Evolutionary conservation across 2,888 invertebrate species (phyloP).

Genomic region (Brachyptera putata): DNA sequence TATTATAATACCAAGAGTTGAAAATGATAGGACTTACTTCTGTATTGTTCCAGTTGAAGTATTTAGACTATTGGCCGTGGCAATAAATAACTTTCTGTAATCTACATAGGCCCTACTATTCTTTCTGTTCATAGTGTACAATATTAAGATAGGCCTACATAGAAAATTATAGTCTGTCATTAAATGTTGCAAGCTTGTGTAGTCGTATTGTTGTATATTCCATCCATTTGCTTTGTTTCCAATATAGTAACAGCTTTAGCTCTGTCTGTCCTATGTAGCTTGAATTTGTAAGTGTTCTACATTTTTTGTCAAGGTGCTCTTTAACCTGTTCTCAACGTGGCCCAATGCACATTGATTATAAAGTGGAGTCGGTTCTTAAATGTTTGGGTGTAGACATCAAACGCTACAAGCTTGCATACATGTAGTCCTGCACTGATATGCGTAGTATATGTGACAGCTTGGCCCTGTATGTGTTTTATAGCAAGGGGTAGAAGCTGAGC

Average conservation of each 20-base stretch:
- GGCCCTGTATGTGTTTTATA: conserved; percentile 33
- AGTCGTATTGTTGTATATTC: not conserved
- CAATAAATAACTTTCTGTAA: too few species aligned
- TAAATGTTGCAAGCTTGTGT: conserved; percentile 9
- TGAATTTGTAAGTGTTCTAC: not conserved
- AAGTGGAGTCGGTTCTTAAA: not conserved
- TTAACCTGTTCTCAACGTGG: not conserved
- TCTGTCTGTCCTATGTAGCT: conserved; percentile 10
- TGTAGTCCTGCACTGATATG: conserved; percentile 22
- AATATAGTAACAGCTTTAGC: not conserved
- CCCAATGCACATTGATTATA: not conserved
- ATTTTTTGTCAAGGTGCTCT: not conserved
- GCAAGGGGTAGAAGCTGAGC: conserved; percentile 35
- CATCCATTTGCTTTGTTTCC: not conserved
- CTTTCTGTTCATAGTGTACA: too few species aligned
- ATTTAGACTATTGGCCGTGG: too few species aligned
- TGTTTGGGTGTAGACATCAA: conserved; percentile 27
- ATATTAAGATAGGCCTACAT: too few species aligned
- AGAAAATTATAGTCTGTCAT: too few species aligned
- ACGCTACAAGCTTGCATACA: conserved; percentile 31
- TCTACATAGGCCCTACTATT: too few species aligned
- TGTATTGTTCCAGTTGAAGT: too few species aligned
- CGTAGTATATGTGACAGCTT: conserved; percentile 31
- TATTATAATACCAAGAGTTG: too few species aligned
- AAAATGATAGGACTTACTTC: too few species aligned